phyloP scores from a whole-genome alignment of 2,888 invertebrate genomes.

The Pasiphila rectangulata region DNA sequence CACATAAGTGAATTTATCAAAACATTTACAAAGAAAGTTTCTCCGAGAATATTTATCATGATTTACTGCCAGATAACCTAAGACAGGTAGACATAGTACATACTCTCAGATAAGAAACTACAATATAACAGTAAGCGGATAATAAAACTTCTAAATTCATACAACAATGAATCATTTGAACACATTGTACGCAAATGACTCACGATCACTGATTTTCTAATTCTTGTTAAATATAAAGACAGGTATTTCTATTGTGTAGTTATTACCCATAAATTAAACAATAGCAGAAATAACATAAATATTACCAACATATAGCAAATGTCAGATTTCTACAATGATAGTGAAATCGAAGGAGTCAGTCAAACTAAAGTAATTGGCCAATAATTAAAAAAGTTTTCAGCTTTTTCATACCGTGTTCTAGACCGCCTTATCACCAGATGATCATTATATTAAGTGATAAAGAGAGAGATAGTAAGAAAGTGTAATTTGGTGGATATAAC shows the following conservation, averaged over 20 bases:
- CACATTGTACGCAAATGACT: constrained; percentile 25
- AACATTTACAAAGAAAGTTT: constrained; percentile 1
- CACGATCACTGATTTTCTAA: constrained; percentile 12
- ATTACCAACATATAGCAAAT: no score
- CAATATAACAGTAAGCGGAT: constrained; percentile 24
- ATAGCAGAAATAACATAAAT: background rate
- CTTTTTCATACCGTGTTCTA: no score
- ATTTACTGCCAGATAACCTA: constrained; percentile 23
- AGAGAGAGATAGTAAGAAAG: no score
- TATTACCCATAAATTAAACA: background rate
- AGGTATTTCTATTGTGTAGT: constrained; percentile 11
- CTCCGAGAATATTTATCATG: background rate
- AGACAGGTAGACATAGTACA: constrained; percentile 17
- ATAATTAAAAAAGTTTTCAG: no score
- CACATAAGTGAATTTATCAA: background rate
- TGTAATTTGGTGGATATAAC: no score
- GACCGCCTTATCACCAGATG: no score
- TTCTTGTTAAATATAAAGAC: constrained; percentile 13
- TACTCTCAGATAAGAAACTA: constrained; percentile 17
- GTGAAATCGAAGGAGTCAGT: no score
- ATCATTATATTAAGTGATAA: no score
- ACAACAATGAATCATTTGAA: constrained; percentile 22
- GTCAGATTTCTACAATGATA: no score
- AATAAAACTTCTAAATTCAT: constrained; percentile 24
- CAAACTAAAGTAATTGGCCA: no score